Percentiles rank a stretch among this genome's conserved stretches.
Evolutionary conservation across 2,113 vertebrate species (phyloP).

Genomic region (western clawed frog (Xenopus tropicalis)): UCB_Xtro_10.0 CM004448.2:119740001-119740500

Average conservation of each 20-base stretch:
- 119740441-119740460: constrained; percentile 6
- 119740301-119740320: background rate
- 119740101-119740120: too few species aligned
- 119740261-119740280: background rate
- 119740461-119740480: background rate
- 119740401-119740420: background rate
- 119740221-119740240: too few species aligned
- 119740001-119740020: too few species aligned
- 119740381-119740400: background rate
- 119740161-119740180: too few species aligned
- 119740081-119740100: too few species aligned
- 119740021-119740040: too few species aligned
- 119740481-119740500: background rate
- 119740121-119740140: too few species aligned
- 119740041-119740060: too few species aligned
- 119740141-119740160: too few species aligned
- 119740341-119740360: background rate
- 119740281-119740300: background rate
- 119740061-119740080: too few species aligned
- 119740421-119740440: background rate
- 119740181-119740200: too few species aligned
- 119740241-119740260: background rate
- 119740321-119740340: background rate
- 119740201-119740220: too few species aligned
- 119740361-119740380: background rate